Percentiles rank a stretch among this genome's conserved stretches.
Evolutionary conservation across 2,888 invertebrate species (phyloP).

Genomic region (Schizaphis graminum): DNA sequence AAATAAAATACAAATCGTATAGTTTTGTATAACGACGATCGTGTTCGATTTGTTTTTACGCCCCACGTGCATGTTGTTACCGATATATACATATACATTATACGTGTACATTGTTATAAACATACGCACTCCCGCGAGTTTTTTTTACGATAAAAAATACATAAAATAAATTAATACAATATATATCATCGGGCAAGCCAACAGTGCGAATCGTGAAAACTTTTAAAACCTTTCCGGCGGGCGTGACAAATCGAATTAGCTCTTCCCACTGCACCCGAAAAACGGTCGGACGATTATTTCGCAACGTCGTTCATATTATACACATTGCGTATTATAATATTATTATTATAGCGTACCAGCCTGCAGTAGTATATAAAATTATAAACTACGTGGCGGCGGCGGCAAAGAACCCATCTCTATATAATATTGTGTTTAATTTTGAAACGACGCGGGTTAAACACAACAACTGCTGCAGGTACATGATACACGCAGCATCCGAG

Average conservation of each 20-base stretch:
- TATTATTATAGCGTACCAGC: background rate
- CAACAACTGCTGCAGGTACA: background rate
- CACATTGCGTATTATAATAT: background rate
- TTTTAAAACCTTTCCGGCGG: conserved; percentile 35
- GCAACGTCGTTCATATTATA: background rate
- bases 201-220: conserved; percentile 17
- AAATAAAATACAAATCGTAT: background rate
- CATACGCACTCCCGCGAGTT: background rate
- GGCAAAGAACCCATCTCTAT: background rate
- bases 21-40: background rate
- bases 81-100: background rate
- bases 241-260: conserved; percentile 45
- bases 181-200: background rate
- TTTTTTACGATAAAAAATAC: background rate
- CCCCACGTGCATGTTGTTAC: background rate
- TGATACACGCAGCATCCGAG: background rate
- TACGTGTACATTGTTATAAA: background rate
- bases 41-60: conserved; percentile 26
- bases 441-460: background rate
- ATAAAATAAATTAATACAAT: background rate
- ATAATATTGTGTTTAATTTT: background rate
- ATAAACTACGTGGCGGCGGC: background rate
- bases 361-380: background rate
- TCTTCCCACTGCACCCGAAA: background rate
- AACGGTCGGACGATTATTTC: background rate